These are phyloP conservation scores for Arvicanthis niloticus DNA, from an alignment of 2,113 vertebrate genomes.

Conservation along the genomic window DNA sequence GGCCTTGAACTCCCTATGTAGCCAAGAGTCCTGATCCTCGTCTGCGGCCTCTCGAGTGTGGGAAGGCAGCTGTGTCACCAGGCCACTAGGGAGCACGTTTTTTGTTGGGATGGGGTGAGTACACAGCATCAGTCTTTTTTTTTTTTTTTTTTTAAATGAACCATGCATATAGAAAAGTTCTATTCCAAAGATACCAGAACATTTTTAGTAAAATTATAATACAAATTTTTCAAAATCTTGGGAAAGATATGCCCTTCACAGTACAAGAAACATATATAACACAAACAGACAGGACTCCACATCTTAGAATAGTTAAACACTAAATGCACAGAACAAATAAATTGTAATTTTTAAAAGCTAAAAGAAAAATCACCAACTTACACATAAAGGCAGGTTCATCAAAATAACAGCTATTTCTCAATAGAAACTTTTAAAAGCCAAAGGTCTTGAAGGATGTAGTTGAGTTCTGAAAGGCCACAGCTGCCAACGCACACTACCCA, in stretches of 20 bases:
- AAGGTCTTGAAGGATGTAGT: background rate
- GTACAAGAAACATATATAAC: background rate
- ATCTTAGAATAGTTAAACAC: background rate
- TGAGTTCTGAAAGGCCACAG: background rate
- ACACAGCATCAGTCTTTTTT: too few relatives aligned
- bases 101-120: background rate
- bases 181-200: background rate
- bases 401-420: background rate
- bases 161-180: background rate
- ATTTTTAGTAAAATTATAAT: background rate
- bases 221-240: background rate
- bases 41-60: background rate
- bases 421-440: background rate
- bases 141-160: background rate
- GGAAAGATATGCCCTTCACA: background rate
- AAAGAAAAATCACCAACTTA: background rate
- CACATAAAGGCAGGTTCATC: background rate
- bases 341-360: background rate
- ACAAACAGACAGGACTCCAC: background rate
- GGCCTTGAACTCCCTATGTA: background rate
- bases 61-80: background rate
- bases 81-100: background rate
- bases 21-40: background rate
- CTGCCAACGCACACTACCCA: background rate
- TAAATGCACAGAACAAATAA: background rate